phyloP scores from a whole-genome alignment of 1,140 invertebrate species.

The Saccostrea cuccullata region DNA sequence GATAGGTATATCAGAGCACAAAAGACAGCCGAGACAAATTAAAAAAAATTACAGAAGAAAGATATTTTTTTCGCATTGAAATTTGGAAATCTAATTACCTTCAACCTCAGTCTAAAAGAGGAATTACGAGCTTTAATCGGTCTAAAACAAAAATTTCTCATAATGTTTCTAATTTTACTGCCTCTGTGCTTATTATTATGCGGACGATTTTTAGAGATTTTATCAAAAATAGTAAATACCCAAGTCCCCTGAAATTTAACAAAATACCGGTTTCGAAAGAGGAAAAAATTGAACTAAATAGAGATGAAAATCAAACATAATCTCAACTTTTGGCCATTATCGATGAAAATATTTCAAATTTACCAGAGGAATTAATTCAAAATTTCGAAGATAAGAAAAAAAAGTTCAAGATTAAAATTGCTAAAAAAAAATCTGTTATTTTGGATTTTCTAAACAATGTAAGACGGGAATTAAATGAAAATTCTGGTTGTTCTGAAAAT shows the following conservation, averaged over 20 bases:
- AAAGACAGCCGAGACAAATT: conserved; percentile 21
- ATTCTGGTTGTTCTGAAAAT: not conserved
- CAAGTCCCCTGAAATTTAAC: not conserved
- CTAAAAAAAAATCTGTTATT: not conserved
- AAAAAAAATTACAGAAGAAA: not conserved
- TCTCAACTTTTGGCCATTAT: conserved; percentile 15
- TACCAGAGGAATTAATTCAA: not conserved
- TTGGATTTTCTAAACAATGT: conserved; percentile 12
- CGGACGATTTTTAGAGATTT: not conserved
- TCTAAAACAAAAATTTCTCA: not conserved
- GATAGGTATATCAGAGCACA: not conserved
- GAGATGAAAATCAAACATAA: conserved; percentile 27
- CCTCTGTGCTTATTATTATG: not conserved
- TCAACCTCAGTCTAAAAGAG: not conserved
- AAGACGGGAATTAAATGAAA: not conserved
- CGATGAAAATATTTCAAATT: conserved; percentile 9
- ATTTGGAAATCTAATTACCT: conserved; percentile 11
- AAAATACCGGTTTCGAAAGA: not conserved
- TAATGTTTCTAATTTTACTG: not conserved
- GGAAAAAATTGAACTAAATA: conserved; percentile 12
- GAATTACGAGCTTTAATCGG: not conserved
- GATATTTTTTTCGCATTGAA: not conserved
- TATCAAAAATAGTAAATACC: not conserved
- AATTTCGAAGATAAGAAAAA: not conserved
- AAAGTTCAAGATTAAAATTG: not conserved